Conservation (phyloP, 1,140 invertebrate species). For the Pseudomyrmex flavicornis region DNA sequence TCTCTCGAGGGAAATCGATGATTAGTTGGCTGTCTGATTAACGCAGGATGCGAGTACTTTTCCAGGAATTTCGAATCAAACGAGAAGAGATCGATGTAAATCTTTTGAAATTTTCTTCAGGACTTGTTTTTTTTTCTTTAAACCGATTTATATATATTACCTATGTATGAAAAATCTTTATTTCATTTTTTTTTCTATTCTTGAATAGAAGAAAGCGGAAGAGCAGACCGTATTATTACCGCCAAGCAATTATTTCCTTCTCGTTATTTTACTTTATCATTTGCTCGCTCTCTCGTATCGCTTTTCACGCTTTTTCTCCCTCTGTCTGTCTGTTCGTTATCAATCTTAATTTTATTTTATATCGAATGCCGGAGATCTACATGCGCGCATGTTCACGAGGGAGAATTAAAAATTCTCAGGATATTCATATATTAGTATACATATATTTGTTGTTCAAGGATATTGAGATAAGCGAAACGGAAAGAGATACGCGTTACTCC, state of each 20-base stretch:
- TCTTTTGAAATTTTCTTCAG: no score
- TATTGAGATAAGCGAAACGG: constrained; percentile 12
- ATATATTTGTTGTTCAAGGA: constrained; percentile 11
- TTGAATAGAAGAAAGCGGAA: no score
- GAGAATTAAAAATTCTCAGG: constrained; percentile 18
- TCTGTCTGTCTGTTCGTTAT: not conserved
- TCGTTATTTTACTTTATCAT: not conserved
- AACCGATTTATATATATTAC: no score
- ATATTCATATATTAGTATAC: constrained; percentile 5
- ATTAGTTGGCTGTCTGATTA: constrained; percentile 20
- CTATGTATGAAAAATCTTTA: no score
- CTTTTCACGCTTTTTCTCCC: not conserved
- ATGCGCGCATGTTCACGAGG: not conserved
- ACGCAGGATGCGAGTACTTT: constrained; percentile 31
- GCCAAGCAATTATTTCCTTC: not conserved
- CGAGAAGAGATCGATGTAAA: no score
- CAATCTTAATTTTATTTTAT: constrained; percentile 7
- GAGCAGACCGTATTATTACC: no score
- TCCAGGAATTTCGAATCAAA: not conserved
- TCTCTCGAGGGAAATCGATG: constrained; percentile 44
- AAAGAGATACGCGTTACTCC: constrained; percentile 41
- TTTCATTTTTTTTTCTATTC: no score
- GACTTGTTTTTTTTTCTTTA: no score
- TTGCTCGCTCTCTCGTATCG: not conserved
- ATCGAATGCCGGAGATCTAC: not conserved